These are phyloP conservation scores for Phymatocera aterrima DNA, from an alignment of 2,888 invertebrate species.

Conservation along the genomic window DNA sequence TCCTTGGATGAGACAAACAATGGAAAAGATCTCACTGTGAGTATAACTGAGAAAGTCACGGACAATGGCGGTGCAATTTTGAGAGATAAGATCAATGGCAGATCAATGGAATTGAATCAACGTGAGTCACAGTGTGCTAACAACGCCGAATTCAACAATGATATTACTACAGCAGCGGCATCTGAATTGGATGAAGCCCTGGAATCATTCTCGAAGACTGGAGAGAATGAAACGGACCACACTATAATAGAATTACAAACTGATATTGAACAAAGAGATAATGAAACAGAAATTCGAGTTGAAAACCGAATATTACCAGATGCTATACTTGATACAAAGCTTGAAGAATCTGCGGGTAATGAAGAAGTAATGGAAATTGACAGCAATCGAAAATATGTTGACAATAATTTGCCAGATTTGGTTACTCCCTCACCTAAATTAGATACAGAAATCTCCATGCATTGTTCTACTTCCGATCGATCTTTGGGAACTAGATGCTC, in stretches of 20 bases:
- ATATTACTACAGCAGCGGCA: background rate
- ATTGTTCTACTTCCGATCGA: slow-evolving; percentile 57
- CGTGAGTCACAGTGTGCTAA: background rate
- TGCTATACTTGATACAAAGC: slow-evolving; percentile 52
- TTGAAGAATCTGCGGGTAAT: background rate
- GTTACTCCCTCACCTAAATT: slow-evolving; percentile 63
- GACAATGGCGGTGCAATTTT: background rate
- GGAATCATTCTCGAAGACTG: background rate
- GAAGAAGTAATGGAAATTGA: background rate
- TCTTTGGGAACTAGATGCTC: slow-evolving; percentile 55
- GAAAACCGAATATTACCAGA: slow-evolving; percentile 53
- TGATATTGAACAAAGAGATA: background rate
- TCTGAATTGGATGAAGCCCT: background rate
- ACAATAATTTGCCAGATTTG: slow-evolving; percentile 64
- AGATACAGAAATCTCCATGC: slow-evolving; percentile 55
- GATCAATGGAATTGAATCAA: background rate
- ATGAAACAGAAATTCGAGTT: background rate
- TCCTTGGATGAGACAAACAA: background rate
- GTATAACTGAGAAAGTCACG: slow-evolving; percentile 38
- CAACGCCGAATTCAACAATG: slow-evolving; percentile 3
- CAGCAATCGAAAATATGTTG: slow-evolving; percentile 32
- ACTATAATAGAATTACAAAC: background rate
- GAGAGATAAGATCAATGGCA: background rate
- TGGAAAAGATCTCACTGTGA: background rate
- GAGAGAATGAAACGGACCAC: background rate